Conservation (phyloP, 2,888 invertebrate species). For the Nomada lathburiana region DNA sequence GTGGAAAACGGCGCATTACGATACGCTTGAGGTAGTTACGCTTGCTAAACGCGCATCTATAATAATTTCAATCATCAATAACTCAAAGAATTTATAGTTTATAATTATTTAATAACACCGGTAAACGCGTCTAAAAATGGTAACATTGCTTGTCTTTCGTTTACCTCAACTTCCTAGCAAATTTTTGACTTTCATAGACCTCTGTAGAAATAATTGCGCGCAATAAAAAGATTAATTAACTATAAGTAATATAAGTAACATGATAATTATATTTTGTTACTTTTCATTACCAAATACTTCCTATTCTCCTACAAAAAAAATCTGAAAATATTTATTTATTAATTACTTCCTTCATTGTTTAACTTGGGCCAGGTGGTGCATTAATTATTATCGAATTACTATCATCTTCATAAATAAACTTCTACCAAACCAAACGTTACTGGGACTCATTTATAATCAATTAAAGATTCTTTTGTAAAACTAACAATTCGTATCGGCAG, state of each 20-base stretch:
- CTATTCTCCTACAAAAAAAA: background rate
- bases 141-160: background rate
- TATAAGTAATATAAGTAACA: background rate
- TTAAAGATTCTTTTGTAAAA: background rate
- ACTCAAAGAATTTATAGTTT: background rate
- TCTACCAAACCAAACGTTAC: background rate
- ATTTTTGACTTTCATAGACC: background rate
- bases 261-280: background rate
- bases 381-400: background rate
- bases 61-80: constrained; percentile 1
- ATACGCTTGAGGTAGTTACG: constrained; percentile 24
- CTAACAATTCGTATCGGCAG: background rate
- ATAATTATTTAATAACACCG: background rate
- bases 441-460: background rate
- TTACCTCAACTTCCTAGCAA: too few species aligned
- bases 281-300: background rate
- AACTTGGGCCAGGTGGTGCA: background rate
- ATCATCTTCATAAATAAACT: background rate
- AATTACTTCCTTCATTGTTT: background rate
- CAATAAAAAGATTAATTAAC: background rate
- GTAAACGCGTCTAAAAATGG: background rate
- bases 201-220: background rate
- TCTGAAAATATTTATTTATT: background rate
- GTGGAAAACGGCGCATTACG: constrained; percentile 38
- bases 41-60: background rate